These are phyloP conservation scores for Stegophylla sp. DNA, from an alignment of 2,888 invertebrate species.

Conservation along the genomic window DNA sequence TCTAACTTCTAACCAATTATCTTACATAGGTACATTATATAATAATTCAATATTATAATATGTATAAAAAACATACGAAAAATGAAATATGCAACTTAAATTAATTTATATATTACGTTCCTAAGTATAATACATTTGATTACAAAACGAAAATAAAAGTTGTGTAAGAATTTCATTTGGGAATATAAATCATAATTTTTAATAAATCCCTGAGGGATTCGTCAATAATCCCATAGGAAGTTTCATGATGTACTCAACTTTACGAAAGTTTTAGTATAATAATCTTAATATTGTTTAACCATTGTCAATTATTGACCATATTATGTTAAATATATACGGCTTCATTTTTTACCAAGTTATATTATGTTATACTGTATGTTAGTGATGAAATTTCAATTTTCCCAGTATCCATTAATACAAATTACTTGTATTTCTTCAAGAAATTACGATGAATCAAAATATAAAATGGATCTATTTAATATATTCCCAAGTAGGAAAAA, in stretches of 20 bases:
- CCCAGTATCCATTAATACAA: too few species aligned
- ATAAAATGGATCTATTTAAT: too few species aligned
- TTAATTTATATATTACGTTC: not conserved
- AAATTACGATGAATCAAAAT: too few species aligned
- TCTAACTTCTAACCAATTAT: too few species aligned
- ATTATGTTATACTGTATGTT: too few species aligned
- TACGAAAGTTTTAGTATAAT: not conserved
- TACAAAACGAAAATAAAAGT: not conserved
- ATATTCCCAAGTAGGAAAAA: too few species aligned
- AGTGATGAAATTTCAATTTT: too few species aligned
- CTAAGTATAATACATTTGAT: not conserved
- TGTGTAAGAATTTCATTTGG: constrained; percentile 1
- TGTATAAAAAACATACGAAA: too few species aligned
- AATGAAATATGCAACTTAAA: not conserved
- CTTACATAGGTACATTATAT: too few species aligned
- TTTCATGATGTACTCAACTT: not conserved
- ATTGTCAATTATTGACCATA: not conserved
- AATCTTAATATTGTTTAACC: not conserved
- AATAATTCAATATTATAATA: too few species aligned
- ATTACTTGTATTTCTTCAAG: too few species aligned
- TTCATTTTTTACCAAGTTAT: too few species aligned
- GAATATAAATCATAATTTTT: constrained; percentile 4
- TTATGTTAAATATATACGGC: not conserved
- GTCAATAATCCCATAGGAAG: not conserved
- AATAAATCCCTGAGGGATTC: not conserved